Evolutionary conservation across 2,888 invertebrate species (phyloP).

Genomic region (Limnephilus marmoratus): DNA sequence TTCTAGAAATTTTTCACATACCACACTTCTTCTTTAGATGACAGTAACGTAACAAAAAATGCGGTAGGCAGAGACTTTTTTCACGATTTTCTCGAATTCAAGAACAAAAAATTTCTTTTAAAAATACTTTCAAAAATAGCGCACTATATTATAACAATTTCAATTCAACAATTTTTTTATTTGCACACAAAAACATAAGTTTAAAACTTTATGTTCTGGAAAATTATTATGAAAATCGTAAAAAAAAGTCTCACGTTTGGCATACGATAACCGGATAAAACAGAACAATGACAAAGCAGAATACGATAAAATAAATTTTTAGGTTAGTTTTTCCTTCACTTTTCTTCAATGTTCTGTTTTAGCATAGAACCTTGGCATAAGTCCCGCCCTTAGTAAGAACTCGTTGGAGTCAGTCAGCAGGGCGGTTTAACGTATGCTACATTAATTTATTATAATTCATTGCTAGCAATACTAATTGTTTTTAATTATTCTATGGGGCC

Average conservation of each 20-base stretch:
- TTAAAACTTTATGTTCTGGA: not conserved
- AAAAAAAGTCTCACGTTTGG: not conserved
- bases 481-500: conserved; percentile 59
- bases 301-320: too few relatives aligned
- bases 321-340: too few relatives aligned
- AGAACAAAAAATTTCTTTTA: not conserved
- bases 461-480: conserved; percentile 24
- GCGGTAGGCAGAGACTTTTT: not conserved
- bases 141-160: not conserved
- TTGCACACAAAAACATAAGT: not conserved
- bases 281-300: too few relatives aligned
- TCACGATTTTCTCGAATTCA: not conserved
- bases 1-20: not conserved
- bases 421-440: not conserved
- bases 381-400: not conserved
- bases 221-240: not conserved
- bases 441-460: not conserved
- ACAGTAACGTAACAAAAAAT: not conserved
- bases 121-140: not conserved
- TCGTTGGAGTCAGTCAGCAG: not conserved
- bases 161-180: not conserved
- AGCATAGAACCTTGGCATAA: not conserved
- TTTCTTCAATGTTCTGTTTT: too few relatives aligned
- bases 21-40: not conserved
- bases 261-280: too few relatives aligned